phyloP scores from a whole-genome alignment of 2,797 vertebrate species.

The Sebastes oblongus region DNA sequence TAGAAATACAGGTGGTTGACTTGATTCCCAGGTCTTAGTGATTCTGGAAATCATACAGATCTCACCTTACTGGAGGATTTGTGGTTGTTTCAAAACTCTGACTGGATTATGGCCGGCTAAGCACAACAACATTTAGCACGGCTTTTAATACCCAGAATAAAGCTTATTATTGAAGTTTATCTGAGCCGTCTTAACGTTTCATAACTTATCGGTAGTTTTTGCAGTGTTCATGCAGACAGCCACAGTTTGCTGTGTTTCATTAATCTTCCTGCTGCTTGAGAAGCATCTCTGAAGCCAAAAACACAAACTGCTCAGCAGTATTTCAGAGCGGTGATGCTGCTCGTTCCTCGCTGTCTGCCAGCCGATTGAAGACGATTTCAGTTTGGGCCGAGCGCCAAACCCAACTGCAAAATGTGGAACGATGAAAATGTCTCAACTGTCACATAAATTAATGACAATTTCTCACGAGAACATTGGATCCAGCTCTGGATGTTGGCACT shows the following conservation, averaged over 20 bases:
- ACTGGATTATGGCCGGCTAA: too few relatives aligned
- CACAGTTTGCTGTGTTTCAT: neutral
- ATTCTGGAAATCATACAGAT: neutral
- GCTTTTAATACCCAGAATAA: neutral
- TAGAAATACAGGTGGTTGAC: neutral
- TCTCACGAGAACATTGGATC: slow-evolving; percentile 9
- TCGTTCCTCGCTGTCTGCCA: neutral
- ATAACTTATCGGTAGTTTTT: neutral
- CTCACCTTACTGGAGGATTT: neutral
- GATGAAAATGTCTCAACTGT: slow-evolving; percentile 30
- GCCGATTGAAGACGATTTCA: neutral
- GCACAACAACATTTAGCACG: neutral
- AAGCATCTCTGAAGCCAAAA: neutral
- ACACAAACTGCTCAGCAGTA: slow-evolving; percentile 5
- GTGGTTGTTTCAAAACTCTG: neutral
- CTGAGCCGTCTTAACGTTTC: neutral
- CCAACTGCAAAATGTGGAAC: neutral
- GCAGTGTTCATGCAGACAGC: neutral
- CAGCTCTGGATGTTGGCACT: neutral
- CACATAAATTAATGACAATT: slow-evolving; percentile 4
- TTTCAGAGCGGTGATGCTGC: neutral
- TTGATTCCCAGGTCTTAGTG: neutral
- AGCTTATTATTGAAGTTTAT: neutral
- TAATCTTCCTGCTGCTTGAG: neutral
- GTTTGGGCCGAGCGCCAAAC: slow-evolving; percentile 6